Base-by-base conservation (phyloP, 2,113 vertebrate genomes). In the Cavia porcellus region DNA sequence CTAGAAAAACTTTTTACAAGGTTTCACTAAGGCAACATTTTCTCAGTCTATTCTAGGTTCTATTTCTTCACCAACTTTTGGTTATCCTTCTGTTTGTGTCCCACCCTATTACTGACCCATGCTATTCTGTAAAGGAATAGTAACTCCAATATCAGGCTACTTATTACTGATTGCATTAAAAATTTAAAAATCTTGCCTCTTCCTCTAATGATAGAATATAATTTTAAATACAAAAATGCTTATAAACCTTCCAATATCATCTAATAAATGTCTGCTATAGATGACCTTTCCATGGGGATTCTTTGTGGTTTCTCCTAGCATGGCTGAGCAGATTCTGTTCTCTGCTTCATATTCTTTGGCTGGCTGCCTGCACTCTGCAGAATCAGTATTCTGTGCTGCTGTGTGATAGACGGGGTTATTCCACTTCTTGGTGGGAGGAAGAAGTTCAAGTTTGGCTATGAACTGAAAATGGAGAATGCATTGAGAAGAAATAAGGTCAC, bases 401-500 rank as follows among this genome's bases (percentile, higher is more conserved):
- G 6, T 82, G 50, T 92, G 81, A 97, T 57, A 81, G 77, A 96
- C 82, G 81, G 20, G 79, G 85, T 88, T 97, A 96, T 89, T 86
- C 87, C 42, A 84, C 88, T 92, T 96, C 89, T 92, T 90, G 95
- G 94, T 96, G 96, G 87, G 75, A 97, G 95, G 20, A 83, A 11
- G 35, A 77, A 77, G 77, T 92, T 96, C 75, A 96, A 74, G 77
- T 95, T 97, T 97, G 90, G 70, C 90, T 96, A 77, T 79, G 81
- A 97, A 61, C 55, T 97, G 90, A 97, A 96, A 97, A 97, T 68
- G 38, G 59, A 88, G 92, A 93, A 83, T 38, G 95, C 80, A 62
- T 7, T 64, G 86, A 97, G 85, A 93, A 96, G 81, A 96, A 97
- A 97, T 90, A 94, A 88, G 75, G 94, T 97, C 94, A 97, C 81